Conservation (phyloP, 2,113 vertebrate species). For the Gymnorhina tibicen region DNA sequence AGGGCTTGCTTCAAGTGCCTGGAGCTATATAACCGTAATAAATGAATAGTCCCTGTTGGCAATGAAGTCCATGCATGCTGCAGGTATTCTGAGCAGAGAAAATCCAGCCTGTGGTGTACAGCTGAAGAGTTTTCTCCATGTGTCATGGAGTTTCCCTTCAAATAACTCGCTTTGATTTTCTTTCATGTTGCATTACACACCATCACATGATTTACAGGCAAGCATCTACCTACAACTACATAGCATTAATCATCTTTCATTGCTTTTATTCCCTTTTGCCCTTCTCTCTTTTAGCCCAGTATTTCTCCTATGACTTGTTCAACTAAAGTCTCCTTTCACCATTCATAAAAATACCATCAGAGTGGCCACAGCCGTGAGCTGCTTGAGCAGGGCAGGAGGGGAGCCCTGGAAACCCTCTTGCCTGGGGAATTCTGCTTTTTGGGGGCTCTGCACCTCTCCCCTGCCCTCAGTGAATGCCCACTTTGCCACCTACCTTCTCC, state of each 20-base stretch:
- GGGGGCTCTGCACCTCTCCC: not conserved
- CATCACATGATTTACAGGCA: not conserved
- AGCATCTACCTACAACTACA: not conserved
- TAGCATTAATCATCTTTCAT: not conserved
- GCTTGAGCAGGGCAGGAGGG: not conserved
- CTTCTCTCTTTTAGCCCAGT: not conserved
- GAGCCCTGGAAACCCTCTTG: not conserved
- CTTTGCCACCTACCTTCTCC: not conserved
- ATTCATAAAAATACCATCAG: not conserved
- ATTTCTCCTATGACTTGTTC: not conserved
- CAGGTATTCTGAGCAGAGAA: not conserved
- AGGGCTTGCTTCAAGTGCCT: not conserved
- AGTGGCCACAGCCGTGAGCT: rapidly evolving
- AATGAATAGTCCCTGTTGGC: not conserved
- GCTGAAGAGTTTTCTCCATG: not conserved
- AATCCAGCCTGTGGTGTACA: not conserved
- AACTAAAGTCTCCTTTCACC: not conserved
- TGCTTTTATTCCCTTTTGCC: not conserved
- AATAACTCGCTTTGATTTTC: not conserved
- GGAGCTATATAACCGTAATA: not conserved
- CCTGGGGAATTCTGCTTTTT: not conserved
- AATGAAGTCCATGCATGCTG: not conserved
- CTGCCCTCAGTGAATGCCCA: not conserved
- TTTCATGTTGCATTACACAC: not conserved
- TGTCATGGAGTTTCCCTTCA: not conserved